Evolutionary conservation across 2,797 vertebrate genomes (phyloP).

Genomic region (Protonibea diacanthus): DNA sequence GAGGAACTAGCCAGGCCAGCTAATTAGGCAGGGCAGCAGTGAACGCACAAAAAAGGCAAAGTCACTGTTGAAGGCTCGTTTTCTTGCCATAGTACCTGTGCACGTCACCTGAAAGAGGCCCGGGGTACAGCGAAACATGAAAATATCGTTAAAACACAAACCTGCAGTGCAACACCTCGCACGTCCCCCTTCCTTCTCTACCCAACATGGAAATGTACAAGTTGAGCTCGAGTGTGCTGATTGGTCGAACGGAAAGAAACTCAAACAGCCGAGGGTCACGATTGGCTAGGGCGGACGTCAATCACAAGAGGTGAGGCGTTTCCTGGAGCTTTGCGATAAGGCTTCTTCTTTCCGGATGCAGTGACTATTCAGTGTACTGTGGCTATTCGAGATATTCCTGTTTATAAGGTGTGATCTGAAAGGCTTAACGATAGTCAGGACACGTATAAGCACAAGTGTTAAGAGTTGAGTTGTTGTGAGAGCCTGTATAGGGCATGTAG

Average conservation of each 20-base stretch:
- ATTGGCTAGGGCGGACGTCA: constrained; percentile 70
- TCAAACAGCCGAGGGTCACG: rapidly evolving
- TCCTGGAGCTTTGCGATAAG: background rate
- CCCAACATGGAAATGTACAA: constrained; percentile 47
- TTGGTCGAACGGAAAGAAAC: constrained; percentile 64
- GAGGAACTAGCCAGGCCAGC: constrained; percentile 44
- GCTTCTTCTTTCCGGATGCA: constrained; percentile 50
- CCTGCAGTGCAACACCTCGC: constrained; percentile 65
- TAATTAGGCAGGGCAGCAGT: constrained; percentile 23
- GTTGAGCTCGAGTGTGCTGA: constrained; percentile 12
- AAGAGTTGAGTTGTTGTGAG: background rate
- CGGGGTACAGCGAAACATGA: background rate
- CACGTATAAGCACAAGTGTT: background rate
- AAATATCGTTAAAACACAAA: constrained; percentile 63
- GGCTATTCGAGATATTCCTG: constrained; percentile 11
- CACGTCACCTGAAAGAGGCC: background rate
- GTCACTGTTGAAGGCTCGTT: rapidly evolving
- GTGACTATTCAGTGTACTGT: background rate
- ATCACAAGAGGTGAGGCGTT: constrained; percentile 27
- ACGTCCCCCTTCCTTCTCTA: constrained; percentile 68
- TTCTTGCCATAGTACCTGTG: background rate
- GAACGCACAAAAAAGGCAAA: background rate
- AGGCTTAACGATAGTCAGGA: background rate
- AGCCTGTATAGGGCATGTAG: background rate
- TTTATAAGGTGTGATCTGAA: background rate